These are phyloP conservation scores for Hylaeus anthracinus DNA, from an alignment of 1,140 invertebrate genomes.

Conservation along the genomic window DNA sequence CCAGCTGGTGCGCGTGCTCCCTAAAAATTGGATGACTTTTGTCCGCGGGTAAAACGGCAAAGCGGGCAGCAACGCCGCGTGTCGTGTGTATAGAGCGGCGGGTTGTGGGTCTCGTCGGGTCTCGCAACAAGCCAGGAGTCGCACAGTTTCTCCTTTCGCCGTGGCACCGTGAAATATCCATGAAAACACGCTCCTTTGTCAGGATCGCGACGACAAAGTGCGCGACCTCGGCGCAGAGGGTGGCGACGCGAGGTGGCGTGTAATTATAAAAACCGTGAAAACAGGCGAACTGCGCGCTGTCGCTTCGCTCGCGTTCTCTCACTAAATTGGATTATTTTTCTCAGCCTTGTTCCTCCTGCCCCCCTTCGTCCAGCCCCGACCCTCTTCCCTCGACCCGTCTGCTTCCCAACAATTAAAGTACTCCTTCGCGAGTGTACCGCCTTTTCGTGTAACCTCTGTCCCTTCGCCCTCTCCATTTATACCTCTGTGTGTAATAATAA, in stretches of 20 bases:
- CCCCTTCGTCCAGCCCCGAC: background rate
- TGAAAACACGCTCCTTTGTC: conserved; percentile 68
- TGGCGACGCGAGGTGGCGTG: conserved; percentile 51
- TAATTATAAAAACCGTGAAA: conserved; percentile 78
- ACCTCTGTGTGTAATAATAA: conserved; percentile 22
- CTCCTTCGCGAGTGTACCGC: conserved; percentile 29
- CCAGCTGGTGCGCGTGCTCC: conserved; percentile 16
- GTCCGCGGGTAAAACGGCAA: conserved; percentile 33
- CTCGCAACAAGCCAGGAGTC: conserved; percentile 17
- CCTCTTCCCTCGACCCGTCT: conserved; percentile 2
- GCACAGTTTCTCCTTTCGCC: conserved; percentile 21
- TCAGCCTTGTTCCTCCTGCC: conserved; percentile 52
- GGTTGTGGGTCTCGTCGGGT: background rate
- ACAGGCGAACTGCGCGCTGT: conserved; percentile 65
- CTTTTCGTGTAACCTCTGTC: conserved; percentile 14
- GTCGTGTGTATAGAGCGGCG: background rate
- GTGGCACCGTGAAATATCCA: conserved; percentile 51
- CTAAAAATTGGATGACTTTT: conserved; percentile 54
- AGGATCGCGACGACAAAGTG: conserved; percentile 60
- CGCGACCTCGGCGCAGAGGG: conserved; percentile 26
- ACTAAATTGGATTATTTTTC: conserved; percentile 78
- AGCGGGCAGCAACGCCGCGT: conserved; percentile 15
- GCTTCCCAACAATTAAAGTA: conserved; percentile 46
- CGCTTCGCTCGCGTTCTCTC: conserved; percentile 51
- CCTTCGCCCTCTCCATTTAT: background rate